Percentiles rank a stretch among this genome's conserved stretches.
phyloP scores from a whole-genome alignment of 2,113 vertebrate genomes.

The Platanista minor region DNA sequence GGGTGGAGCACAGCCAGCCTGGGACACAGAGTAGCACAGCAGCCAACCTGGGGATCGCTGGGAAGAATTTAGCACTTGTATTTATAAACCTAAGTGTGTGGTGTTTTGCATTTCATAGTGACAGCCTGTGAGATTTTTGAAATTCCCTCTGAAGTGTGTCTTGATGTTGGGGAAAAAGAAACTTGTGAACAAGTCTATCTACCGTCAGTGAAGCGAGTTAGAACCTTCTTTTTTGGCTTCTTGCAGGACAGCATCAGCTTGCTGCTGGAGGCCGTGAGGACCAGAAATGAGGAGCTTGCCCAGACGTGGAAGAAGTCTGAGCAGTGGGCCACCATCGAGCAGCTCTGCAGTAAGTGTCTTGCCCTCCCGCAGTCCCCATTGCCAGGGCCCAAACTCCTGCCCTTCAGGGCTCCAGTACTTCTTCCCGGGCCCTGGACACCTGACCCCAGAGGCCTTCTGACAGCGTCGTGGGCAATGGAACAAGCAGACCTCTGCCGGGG shows the following conservation, averaged over 20 bases:
- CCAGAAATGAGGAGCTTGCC: conserved; percentile 93
- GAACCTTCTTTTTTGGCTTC: not conserved
- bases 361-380: accelerated
- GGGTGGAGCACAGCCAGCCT: not conserved
- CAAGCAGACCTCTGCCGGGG: not conserved
- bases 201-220: not conserved
- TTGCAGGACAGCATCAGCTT: conserved; percentile 96
- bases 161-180: not conserved
- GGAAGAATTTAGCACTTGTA: not conserved
- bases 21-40: not conserved
- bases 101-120: not conserved
- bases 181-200: not conserved
- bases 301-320: conserved; percentile 98
- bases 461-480: accelerated
- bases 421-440: not conserved
- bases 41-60: not conserved
- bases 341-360: conserved; percentile 93
- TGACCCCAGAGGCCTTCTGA: not conserved
- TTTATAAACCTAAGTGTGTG: not conserved
- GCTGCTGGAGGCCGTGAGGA: conserved; percentile 94
- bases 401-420: too few relatives aligned
- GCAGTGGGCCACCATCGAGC: conserved; percentile 99
- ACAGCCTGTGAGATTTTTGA: not conserved
- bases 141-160: not conserved
- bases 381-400: not conserved